Base-by-base conservation (phyloP, 2,888 invertebrate genomes). In the Anaspis maculata region DNA sequence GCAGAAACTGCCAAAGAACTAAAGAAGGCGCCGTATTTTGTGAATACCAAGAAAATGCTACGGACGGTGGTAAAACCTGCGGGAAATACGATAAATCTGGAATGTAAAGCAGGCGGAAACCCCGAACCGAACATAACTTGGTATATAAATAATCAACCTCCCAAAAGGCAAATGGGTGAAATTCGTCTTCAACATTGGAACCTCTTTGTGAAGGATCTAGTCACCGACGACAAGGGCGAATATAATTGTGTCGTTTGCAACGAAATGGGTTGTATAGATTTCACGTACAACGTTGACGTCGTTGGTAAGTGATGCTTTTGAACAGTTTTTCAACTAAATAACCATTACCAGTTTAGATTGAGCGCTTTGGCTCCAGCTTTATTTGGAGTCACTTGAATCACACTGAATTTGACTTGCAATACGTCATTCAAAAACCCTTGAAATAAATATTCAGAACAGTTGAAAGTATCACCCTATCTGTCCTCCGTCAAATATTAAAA, bases 231-330 rank as follows among this genome's bases (percentile, higher is more conserved):
- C 57, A 75, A 77, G 32, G 94, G 89, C 1, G 77, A 81, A 47
- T 95, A 92, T 59, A 85, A 81, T 0, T 95, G 95, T 57, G 68
- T 76, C 25, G 82, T 89, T 3, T 83, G 83, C 64, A 96, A 94
- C 59, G 62, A 68, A 3, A 64, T 79, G 32, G 92, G 86, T 1
- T 82, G 83, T 52, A 79, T 89, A 37, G 70, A 76, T 15, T 77
- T 78, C 52, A 78, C 76, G 1, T 78, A 73, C 47, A 72, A 69
- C 45, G 70, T 86, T 30, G 73, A 77, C 34, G 73, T 86, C 27
- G 73, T 76, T 59, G 83, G 83, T 83, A 68, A 71, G 71, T 60
- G n/a, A n/a, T n/a, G n/a, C n/a, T n/a, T n/a, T n/a, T n/a, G n/a
- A n/a, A n/a, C n/a, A n/a, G n/a, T n/a, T n/a, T n/a, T n/a, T n/a